A percentile compares a stretch with the other conserved stretches of the same genome.
These are phyloP conservation scores for Thalassoma bifasciatum DNA, from an alignment of 2,113 vertebrate species.

Conservation along the genomic window DNA sequence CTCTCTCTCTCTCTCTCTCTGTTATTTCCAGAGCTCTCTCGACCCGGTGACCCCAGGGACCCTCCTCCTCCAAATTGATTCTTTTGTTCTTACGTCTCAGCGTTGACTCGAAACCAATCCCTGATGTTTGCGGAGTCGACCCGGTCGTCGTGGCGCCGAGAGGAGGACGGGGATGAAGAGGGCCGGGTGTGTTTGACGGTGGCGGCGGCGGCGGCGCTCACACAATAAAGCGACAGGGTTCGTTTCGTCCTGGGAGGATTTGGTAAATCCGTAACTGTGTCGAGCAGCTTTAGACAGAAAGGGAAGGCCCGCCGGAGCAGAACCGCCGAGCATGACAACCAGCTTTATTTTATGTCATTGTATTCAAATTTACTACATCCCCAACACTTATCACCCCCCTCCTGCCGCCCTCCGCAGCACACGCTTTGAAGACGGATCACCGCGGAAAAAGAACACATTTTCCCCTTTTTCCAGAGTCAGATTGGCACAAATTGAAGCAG, in stretches of 20 bases:
- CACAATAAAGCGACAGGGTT: conserved; percentile 76
- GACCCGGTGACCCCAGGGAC: conserved; percentile 67
- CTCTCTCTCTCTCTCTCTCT: conserved; percentile 13
- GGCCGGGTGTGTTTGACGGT: neutral
- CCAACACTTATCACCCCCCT: conserved; percentile 66
- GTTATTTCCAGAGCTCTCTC: conserved; percentile 30
- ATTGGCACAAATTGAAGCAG: conserved; percentile 67
- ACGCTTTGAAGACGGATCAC: conserved; percentile 73
- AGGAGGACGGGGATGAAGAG: neutral
- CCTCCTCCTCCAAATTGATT: conserved; percentile 70
- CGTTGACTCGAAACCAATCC: conserved; percentile 75
- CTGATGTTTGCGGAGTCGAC: conserved; percentile 63
- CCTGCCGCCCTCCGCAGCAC: conserved; percentile 38
- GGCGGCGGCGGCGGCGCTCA: conserved; percentile 49
- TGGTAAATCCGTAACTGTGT: conserved; percentile 80
- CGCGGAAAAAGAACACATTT: conserved; percentile 64
- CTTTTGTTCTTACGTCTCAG: conserved; percentile 47
- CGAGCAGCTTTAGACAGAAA: conserved; percentile 76
- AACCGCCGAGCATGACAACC: conserved; percentile 74
- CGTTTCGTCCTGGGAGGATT: conserved; percentile 75
- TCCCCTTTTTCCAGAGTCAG: conserved; percentile 61
- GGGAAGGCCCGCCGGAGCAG: conserved; percentile 72
- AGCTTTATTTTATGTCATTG: conserved; percentile 79
- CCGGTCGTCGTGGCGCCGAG: conserved; percentile 15
- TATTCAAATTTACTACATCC: conserved; percentile 77